A percentile compares a stretch with the other conserved stretches of the same genome.
Evolutionary conservation across 2,113 vertebrate species (phyloP).

Genomic region (Scomber scombrus): DNA sequence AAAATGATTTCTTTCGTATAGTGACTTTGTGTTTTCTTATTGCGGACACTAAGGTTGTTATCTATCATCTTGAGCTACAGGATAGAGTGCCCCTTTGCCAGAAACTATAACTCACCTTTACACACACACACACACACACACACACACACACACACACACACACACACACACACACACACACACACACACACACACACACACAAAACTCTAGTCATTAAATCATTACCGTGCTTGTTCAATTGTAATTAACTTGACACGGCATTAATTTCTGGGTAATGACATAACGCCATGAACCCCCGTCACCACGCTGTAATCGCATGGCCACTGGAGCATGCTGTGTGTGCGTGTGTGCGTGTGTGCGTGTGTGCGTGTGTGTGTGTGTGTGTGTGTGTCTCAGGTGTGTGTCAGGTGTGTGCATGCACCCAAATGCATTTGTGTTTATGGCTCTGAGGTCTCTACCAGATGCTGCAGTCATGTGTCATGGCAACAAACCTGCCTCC

Average conservation of each 20-base stretch:
- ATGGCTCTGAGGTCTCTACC: conserved; percentile 25
- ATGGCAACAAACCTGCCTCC: conserved; percentile 21
- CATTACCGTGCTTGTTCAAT: conserved; percentile 40
- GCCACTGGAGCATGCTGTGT: conserved; percentile 54
- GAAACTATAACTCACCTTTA: conserved; percentile 36
- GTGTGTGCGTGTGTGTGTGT: conserved; percentile 30
- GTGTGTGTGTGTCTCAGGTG: conserved; percentile 26
- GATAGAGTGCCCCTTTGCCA: conserved; percentile 27
- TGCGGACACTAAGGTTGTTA: conserved; percentile 12
- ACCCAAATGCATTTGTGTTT: conserved; percentile 8
- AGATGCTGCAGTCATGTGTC: conserved; percentile 26
- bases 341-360: conserved; percentile 38
- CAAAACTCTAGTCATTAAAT: conserved; percentile 11
- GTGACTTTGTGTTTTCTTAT: not conserved
- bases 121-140: not conserved
- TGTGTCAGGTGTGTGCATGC: conserved; percentile 39
- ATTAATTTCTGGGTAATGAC: conserved; percentile 75
- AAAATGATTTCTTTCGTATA: not conserved
- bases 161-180: conserved; percentile 1
- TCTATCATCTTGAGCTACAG: conserved; percentile 19
- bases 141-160: conserved; percentile 3
- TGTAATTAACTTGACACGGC: conserved; percentile 62
- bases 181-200: conserved; percentile 5
- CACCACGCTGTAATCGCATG: conserved; percentile 63
- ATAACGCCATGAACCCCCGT: conserved; percentile 52